A percentile compares a stretch with the other conserved stretches of the same genome.
Conservation (phyloP, 2,888 invertebrate species). For the Notodromas monacha region DNA sequence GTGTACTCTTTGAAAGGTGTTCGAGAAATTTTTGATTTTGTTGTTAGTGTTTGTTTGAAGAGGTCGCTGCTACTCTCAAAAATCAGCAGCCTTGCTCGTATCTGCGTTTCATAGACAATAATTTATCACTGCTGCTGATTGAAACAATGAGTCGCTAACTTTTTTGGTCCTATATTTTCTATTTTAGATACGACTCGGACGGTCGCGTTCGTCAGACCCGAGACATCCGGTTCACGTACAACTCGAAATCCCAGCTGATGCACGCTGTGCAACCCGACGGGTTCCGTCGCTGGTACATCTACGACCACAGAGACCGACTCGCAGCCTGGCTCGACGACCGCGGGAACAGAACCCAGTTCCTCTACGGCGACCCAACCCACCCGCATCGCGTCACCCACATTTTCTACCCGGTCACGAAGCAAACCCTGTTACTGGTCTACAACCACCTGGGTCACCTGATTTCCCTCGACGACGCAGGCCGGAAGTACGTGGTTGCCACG, state of each 20-base stretch:
- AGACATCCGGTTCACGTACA: constrained; percentile 68
- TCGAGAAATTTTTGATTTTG: too few species aligned
- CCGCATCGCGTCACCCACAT: constrained; percentile 58
- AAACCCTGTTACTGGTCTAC: constrained; percentile 51
- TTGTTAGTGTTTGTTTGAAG: too few species aligned
- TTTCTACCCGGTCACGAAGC: constrained; percentile 50
- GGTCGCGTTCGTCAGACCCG: too few species aligned
- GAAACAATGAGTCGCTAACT: too few species aligned
- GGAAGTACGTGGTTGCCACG: constrained; percentile 48
- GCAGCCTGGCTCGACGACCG: constrained; percentile 65
- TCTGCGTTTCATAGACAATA: too few species aligned
- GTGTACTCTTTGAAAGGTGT: too few species aligned
- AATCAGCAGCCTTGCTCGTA: too few species aligned
- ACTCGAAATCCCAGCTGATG: constrained; percentile 60
- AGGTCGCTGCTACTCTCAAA: too few species aligned
- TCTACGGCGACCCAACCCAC: constrained; percentile 55
- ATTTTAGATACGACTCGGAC: too few species aligned
- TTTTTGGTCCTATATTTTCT: too few species aligned
- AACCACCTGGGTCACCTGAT: constrained; percentile 46
- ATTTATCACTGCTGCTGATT: too few species aligned
- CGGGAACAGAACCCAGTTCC: constrained; percentile 69
- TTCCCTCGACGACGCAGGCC: constrained; percentile 54
- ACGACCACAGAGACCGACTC: constrained; percentile 57
- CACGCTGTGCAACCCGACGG: constrained; percentile 61
- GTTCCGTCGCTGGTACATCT: constrained; percentile 72